These are phyloP conservation scores for Eristalinus aeneus DNA, from an alignment of 2,888 invertebrate species.

Conservation along the genomic window DNA sequence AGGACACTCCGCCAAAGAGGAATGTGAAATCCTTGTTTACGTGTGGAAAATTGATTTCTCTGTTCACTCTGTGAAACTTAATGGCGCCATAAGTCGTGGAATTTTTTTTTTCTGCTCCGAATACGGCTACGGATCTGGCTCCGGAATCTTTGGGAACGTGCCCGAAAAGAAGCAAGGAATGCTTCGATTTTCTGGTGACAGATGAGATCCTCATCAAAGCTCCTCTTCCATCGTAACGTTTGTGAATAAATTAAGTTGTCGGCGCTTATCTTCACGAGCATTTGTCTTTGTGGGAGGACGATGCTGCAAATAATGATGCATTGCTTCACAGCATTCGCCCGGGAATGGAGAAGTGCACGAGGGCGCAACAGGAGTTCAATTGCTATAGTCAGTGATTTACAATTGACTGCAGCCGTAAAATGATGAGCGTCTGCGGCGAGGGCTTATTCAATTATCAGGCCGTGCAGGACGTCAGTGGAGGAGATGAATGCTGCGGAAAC, in stretches of 20 bases:
- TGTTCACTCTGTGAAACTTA: neutral
- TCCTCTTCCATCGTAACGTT: neutral
- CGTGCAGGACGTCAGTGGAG: neutral
- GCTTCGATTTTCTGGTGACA: neutral
- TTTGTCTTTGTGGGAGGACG: neutral
- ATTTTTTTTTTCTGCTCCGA: neutral
- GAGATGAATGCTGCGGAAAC: neutral
- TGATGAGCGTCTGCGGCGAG: neutral
- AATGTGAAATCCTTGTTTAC: constrained; percentile 3
- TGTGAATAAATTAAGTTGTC: constrained; percentile 16
- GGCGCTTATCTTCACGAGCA: neutral
- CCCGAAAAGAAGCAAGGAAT: neutral
- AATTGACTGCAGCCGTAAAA: neutral
- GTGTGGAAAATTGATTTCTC: constrained; percentile 31
- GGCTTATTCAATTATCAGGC: neutral
- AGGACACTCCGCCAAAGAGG: neutral
- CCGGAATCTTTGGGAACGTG: constrained; percentile 10
- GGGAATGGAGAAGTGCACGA: neutral
- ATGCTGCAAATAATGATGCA: constrained; percentile 16
- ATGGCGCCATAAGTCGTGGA: neutral
- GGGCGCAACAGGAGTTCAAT: neutral
- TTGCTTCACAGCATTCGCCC: constrained; percentile 5
- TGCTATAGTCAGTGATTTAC: neutral
- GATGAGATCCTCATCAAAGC: neutral
- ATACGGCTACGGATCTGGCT: neutral